Percentiles rank a stretch among this genome's conserved stretches.
These are phyloP conservation scores for Lamprologus tigripictilis DNA, from an alignment of 2,113 vertebrate genomes.

Conservation along the genomic window DNA sequence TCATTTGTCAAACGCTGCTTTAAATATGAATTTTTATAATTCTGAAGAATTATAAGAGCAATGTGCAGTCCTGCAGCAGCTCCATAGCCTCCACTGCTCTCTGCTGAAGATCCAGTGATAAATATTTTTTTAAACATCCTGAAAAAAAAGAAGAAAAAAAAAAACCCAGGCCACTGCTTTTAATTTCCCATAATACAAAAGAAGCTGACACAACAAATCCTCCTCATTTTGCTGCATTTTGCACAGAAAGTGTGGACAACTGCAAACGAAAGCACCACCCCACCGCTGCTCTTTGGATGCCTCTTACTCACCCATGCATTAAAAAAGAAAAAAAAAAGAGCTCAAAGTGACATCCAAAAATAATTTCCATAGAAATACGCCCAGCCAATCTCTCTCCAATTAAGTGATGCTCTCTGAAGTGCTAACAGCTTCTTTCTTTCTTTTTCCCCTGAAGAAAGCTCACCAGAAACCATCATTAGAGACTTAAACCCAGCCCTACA, in stretches of 20 bases:
- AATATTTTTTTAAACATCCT: neutral
- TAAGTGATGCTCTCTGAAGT: constrained; percentile 8
- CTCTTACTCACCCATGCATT: neutral
- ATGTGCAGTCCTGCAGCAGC: neutral
- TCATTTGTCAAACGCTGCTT: neutral
- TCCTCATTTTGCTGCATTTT: neutral
- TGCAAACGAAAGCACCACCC: neutral
- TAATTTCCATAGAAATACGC: constrained; percentile 13
- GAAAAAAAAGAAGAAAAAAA: neutral
- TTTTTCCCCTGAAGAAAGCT: neutral
- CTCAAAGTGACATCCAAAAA: neutral
- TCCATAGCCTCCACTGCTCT: neutral
- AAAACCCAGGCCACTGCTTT: rapidly evolving
- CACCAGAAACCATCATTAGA: constrained; percentile 12
- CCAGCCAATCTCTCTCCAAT: constrained; percentile 1
- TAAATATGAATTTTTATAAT: neutral
- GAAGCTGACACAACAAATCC: neutral
- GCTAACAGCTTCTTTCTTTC: neutral
- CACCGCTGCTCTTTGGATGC: neutral
- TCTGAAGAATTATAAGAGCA: neutral
- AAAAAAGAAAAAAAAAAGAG: neutral
- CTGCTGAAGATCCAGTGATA: neutral
- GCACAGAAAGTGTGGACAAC: neutral
- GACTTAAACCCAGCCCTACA: neutral
- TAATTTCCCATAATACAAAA: neutral